These are phyloP conservation scores for Petrocephalus schoutedeni DNA, from an alignment of 2,797 vertebrate species.

Conservation along the genomic window DNA sequence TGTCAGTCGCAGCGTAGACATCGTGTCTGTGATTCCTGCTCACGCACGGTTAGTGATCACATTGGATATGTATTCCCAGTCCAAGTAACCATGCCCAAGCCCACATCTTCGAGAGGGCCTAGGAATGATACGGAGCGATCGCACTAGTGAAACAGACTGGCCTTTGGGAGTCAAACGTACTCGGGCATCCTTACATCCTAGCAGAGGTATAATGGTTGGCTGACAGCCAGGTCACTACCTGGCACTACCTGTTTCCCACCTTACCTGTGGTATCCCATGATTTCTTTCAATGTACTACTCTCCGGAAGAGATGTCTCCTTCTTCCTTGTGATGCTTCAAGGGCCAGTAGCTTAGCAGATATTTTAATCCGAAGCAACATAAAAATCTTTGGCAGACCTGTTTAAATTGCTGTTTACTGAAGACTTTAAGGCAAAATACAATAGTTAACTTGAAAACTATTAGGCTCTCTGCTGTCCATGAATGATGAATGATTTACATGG, in stretches of 20 bases:
- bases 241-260: neutral
- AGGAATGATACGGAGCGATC: neutral
- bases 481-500: constrained; percentile 4
- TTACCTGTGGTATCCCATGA: neutral
- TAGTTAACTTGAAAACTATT: neutral
- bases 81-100: neutral
- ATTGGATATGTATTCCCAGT: neutral
- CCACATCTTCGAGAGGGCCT: neutral
- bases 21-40: neutral
- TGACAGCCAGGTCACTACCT: neutral
- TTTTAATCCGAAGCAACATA: neutral
- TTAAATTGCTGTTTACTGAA: neutral
- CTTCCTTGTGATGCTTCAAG: neutral
- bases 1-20: neutral
- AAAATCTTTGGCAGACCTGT: neutral
- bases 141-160: neutral
- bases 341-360: neutral
- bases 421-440: neutral
- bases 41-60: neutral
- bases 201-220: neutral
- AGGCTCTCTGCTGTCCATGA: neutral
- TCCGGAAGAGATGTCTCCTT: neutral
- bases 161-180: neutral
- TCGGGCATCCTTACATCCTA: neutral
- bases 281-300: neutral